Conservation (phyloP, 1,140 invertebrate genomes). For the Ectropis grisescens region DNA sequence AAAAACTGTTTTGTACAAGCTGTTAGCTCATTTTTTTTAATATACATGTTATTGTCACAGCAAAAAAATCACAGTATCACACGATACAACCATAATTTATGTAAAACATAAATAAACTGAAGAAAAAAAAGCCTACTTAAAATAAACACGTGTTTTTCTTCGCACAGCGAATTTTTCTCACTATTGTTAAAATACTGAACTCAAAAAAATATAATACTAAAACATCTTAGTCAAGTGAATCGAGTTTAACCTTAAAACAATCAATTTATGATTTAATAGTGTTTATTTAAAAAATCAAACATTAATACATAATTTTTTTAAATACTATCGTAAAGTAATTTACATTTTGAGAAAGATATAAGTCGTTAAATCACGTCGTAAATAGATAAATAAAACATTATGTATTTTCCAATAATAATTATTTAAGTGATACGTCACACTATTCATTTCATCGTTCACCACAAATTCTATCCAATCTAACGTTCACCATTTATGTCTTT, state of each 20-base stretch:
- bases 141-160: slow-evolving; percentile 24
- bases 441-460: background rate
- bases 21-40: slow-evolving; percentile 15
- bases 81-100: no score
- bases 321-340: background rate
- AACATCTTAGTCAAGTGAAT: slow-evolving; percentile 22
- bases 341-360: background rate
- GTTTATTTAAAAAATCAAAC: slow-evolving; percentile 1
- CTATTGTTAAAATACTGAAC: slow-evolving; percentile 46
- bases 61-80: slow-evolving; percentile 61
- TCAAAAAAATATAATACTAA: slow-evolving; percentile 24
- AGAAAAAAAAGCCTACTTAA: slow-evolving; percentile 17
- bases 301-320: background rate
- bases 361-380: no score
- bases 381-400: background rate
- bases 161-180: slow-evolving; percentile 51
- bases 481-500: background rate
- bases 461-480: background rate
- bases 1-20: slow-evolving; percentile 8
- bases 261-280: slow-evolving; percentile 4
- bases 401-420: background rate
- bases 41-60: slow-evolving; percentile 42
- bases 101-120: slow-evolving; percentile 36
- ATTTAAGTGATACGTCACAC: background rate
- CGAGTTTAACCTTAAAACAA: slow-evolving; percentile 5